A percentile compares a stretch with the other conserved stretches of the same genome.
Conservation (phyloP, 2,113 vertebrate species). For the Oncorhynchus tshawytscha region DNA sequence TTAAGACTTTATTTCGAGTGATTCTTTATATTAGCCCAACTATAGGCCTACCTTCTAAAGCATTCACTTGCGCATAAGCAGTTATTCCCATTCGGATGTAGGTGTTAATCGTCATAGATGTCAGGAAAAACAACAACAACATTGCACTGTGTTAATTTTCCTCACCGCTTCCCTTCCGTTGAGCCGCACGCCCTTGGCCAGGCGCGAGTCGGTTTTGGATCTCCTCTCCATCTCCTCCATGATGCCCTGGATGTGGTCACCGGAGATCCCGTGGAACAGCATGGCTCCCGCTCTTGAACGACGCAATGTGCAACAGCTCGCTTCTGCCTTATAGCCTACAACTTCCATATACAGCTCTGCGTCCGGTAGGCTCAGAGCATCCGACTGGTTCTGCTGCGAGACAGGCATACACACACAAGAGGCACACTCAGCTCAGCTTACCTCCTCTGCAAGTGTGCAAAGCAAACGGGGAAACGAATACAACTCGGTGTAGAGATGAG, state of each 20-base stretch:
- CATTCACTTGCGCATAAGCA: too few relatives aligned
- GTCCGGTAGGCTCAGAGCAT: slow-evolving; percentile 83
- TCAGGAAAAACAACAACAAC: background rate
- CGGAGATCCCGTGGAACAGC: slow-evolving; percentile 99
- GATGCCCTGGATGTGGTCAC: slow-evolving; percentile 99
- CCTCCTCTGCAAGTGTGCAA: too few relatives aligned
- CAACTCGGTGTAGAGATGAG: slow-evolving; percentile 10
- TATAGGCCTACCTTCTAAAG: too few relatives aligned
- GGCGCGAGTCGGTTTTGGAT: slow-evolving; percentile 92
- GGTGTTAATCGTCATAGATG: background rate
- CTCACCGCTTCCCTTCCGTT: slow-evolving; percentile 98
- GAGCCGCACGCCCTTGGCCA: slow-evolving; percentile 93
- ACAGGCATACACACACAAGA: slow-evolving; percentile 34
- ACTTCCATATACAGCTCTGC: slow-evolving; percentile 95
- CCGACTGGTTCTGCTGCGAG: slow-evolving; percentile 74
- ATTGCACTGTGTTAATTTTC: slow-evolving; percentile 6
- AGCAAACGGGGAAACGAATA: background rate
- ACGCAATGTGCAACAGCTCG: slow-evolving; percentile 95
- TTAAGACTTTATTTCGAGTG: too few relatives aligned
- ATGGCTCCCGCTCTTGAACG: slow-evolving; percentile 85
- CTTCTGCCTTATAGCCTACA: slow-evolving; percentile 95
- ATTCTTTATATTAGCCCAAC: too few relatives aligned
- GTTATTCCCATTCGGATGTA: too few relatives aligned
- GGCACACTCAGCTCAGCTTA: slow-evolving; percentile 1
- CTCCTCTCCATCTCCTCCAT: slow-evolving; percentile 99